phyloP scores from a whole-genome alignment of 2,113 vertebrate genomes.

The Alouatta palliata region DNA sequence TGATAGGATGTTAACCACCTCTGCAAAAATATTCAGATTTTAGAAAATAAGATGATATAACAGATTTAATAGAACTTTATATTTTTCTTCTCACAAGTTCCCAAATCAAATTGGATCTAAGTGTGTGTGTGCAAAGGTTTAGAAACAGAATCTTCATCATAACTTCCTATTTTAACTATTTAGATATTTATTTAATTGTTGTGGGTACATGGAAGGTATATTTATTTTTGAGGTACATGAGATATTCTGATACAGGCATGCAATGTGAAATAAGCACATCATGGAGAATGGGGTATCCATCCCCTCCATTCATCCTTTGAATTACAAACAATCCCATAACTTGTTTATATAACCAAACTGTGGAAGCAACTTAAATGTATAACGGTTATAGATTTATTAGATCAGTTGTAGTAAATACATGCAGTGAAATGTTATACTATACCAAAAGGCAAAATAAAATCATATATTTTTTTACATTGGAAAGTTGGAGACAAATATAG shows the following conservation, averaged over 20 bases:
- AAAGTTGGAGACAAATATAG: not conserved
- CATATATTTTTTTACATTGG: not conserved
- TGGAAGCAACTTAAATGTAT: not conserved
- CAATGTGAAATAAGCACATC: too few species aligned
- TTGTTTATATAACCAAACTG: not conserved
- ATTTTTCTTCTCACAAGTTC: not conserved
- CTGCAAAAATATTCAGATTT: constrained; percentile 28
- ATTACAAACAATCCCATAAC: too few species aligned
- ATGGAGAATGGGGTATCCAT: too few species aligned
- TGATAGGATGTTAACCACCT: not conserved
- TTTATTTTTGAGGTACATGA: too few species aligned
- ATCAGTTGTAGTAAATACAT: not conserved
- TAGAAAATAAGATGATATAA: not conserved
- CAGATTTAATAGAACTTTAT: not conserved
- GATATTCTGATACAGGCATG: too few species aligned
- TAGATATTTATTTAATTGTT: too few species aligned
- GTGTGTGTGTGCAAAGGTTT: not conserved
- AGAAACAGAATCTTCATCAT: not conserved
- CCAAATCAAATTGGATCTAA: not conserved
- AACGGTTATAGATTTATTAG: not conserved
- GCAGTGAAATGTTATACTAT: not conserved
- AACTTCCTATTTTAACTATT: too few species aligned
- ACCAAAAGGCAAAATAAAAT: not conserved
- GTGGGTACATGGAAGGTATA: too few species aligned
- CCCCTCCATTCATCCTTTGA: too few species aligned